Base-by-base conservation (phyloP, 2,113 vertebrate species). In the Uria lomvia region DNA sequence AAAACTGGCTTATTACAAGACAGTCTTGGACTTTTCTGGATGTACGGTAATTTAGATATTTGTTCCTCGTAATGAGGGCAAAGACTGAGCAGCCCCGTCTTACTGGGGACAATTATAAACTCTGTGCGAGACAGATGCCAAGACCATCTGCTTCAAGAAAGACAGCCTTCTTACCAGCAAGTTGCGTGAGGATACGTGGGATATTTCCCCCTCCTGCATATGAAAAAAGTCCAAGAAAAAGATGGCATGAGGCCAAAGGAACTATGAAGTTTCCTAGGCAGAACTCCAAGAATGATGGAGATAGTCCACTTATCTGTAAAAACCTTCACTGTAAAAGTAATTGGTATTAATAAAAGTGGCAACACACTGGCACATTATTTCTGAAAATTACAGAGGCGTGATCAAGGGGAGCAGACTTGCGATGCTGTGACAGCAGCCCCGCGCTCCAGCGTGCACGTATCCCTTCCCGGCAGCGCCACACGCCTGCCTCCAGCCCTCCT, bases 61-160 rank as follows among this genome's bases (percentile, higher is more conserved):
- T 67, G 73, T 75, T 95, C 70, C 73, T 88, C 1, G 0, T 60
- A 96, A 82, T 26, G 66, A 95, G 80, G 66, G 84, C 77, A 79
- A 96, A 87, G 86, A 62, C 53, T 87, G 86, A 91, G 73, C 80
- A 95, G 68, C 55, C 27, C n/a, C 38, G 36, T 94, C 89, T 92
- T 91, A 77, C 34, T 60, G 68, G 62, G 73, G 83, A 78, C 95
- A 86, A 6, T 75, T 91, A 92, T 32, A 68, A 91, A 81, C 68
- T 81, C 83, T 32, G 73, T 62, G 62, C 81, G 84, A 84, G 92
- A 73, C 92, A 95, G 92, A 96, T 94, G 92, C 80, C 76, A 72
- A 85, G 86, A 78, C 91, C 92, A 96, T 95, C 92, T 95, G 95
- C 80, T 92, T 87, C 53, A 65, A 78, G 76, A 76, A 6, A 85